Percentiles rank a stretch among this genome's conserved stretches.
Evolutionary conservation across 2,113 vertebrate genomes (phyloP).

Genomic region (Lamprotornis superbus): DNA sequence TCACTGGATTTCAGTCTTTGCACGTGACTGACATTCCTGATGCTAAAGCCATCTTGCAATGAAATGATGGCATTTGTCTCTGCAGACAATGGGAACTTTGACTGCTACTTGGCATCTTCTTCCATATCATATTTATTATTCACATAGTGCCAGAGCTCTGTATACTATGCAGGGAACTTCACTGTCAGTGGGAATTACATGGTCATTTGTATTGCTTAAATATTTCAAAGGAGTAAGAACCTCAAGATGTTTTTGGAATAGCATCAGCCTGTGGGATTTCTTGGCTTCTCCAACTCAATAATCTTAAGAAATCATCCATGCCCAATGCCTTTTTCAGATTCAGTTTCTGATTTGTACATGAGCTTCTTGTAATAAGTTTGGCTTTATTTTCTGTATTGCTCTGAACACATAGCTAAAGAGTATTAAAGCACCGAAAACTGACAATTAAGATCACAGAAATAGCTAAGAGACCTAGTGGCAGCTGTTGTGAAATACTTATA

Average conservation of each 20-base stretch:
- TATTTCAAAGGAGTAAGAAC: neutral
- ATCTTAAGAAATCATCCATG: neutral
- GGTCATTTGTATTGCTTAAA: neutral
- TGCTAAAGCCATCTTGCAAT: neutral
- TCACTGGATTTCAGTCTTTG: neutral
- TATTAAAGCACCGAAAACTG: neutral
- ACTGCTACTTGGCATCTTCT: constrained; percentile 23
- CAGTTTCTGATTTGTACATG: neutral
- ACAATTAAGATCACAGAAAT: neutral
- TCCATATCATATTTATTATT: neutral
- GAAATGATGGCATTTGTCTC: constrained; percentile 31
- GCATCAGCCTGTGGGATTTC: neutral
- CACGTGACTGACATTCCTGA: neutral
- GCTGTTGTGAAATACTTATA: neutral
- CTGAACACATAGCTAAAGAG: neutral
- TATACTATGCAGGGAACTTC: neutral
- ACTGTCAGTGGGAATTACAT: neutral
- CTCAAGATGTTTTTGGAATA: neutral
- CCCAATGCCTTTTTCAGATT: neutral
- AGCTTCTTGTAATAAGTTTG: neutral
- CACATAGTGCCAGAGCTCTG: neutral
- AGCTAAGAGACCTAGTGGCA: neutral
- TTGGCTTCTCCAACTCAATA: neutral
- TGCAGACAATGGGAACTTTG: constrained; percentile 34
- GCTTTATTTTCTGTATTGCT: neutral